A percentile compares a stretch with the other conserved stretches of the same genome.
These are phyloP conservation scores for Prolemur simus DNA, from an alignment of 2,113 vertebrate genomes.

Conservation along the genomic window DNA sequence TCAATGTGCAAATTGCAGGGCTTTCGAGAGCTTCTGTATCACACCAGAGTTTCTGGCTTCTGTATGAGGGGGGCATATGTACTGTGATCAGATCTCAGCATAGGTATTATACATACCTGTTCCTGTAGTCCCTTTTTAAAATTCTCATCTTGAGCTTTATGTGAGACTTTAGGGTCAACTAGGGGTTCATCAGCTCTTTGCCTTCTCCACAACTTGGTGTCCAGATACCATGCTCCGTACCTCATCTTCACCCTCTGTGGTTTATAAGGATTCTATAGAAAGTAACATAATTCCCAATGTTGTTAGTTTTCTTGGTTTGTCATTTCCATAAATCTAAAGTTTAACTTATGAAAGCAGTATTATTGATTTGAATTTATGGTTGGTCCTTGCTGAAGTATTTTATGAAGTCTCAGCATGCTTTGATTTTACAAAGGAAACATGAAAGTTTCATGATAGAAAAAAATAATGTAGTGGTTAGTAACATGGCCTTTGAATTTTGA, in stretches of 20 bases:
- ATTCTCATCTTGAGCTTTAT: constrained; percentile 14
- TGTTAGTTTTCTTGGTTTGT: background rate
- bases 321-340: background rate
- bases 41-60: background rate
- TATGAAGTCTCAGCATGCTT: background rate
- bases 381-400: background rate
- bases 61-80: background rate
- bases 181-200: constrained; percentile 70
- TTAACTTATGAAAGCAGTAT: background rate
- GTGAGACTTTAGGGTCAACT: constrained; percentile 50
- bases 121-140: constrained; percentile 44
- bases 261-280: constrained; percentile 55
- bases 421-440: constrained; percentile 24
- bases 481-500: background rate
- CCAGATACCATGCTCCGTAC: constrained; percentile 81
- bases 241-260: constrained; percentile 65
- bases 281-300: background rate
- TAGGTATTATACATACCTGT: constrained; percentile 53
- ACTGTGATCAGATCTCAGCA: background rate
- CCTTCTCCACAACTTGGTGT: constrained; percentile 80
- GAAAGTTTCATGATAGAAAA: constrained; percentile 2
- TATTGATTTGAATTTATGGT: background rate
- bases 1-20: background rate
- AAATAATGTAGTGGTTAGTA: background rate
- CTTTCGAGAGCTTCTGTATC: background rate